Evolutionary conservation across 2,888 invertebrate genomes (phyloP).

Genomic region (Congeria kusceri): DNA sequence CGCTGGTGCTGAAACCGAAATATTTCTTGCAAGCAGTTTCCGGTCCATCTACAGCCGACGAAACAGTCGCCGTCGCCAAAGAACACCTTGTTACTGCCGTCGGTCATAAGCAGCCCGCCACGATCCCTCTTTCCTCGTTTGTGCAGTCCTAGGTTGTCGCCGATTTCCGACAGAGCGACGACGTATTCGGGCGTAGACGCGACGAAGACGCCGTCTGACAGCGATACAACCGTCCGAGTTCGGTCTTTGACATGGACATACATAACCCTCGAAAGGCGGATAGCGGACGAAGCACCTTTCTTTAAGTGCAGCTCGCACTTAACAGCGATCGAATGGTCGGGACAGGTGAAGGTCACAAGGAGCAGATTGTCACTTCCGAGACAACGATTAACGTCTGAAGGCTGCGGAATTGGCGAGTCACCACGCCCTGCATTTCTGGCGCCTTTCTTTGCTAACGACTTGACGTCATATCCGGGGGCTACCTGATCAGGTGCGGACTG

Average conservation of each 20-base stretch:
- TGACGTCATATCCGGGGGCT: not conserved
- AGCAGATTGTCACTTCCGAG: not conserved
- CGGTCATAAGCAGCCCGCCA: conserved; percentile 11
- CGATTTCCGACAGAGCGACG: not conserved
- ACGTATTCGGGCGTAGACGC: not conserved
- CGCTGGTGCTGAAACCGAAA: not conserved
- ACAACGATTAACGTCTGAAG: conserved; percentile 2
- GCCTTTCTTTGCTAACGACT: not conserved
- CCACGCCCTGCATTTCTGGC: not conserved
- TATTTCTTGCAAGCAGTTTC: not conserved
- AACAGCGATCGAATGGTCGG: conserved; percentile 7
- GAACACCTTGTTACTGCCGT: not conserved
- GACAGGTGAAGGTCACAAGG: conserved; percentile 1
- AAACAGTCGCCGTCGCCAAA: conserved; percentile 10
- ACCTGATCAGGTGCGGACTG: not conserved
- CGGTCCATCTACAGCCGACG: conserved; percentile 7
- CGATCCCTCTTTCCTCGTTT: not conserved
- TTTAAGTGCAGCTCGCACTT: not conserved
- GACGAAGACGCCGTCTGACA: not conserved
- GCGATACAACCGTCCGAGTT: not conserved
- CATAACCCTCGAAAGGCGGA: not conserved
- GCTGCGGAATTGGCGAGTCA: not conserved
- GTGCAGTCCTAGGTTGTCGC: not conserved
- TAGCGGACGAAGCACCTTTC: not conserved
- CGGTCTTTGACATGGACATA: not conserved